Evolutionary conservation across 2,888 invertebrate species (phyloP), one percentile per base, ranked within the genome.

Genomic region (Tipula confusa): DNA sequence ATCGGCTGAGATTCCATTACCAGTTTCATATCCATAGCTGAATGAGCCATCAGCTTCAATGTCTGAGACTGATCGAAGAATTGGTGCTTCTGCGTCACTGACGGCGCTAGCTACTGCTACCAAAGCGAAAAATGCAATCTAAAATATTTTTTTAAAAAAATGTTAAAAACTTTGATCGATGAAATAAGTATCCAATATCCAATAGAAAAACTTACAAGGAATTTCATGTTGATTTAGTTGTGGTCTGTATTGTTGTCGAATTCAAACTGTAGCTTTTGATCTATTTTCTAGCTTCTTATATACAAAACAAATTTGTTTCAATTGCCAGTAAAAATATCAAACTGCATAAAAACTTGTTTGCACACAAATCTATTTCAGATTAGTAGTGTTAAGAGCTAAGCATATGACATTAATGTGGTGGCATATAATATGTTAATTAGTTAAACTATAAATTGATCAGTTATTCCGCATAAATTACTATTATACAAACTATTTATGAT

Each of bases 11-110:
- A 36, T 33, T 11, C 82, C 82, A 82, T 82, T 36, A 18, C 82
- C 82, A 36, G 82, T 82, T 82, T 82, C 82, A 33, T 82, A 82
- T 82, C 31, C 29, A 18, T 31, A 82, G 3, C 33, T 82, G 82
- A 33, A 82, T 33, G 31, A 33, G 9, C 82, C 82, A 33, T 82
- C 33, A 0, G 18, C 33, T 2, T 82, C 24, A 11, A 82, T 82
- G 33, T 82, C 82, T n/a, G 31, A 33, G 0, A 36, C 24, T 82
- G 29, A 33, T 0, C 82, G 31, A 15, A 82, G 33, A 9, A 82
- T 82, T 82, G 82, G 82, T 18, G 18, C 33, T 36, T 82, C 36
- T 3, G 43, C 43, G 15, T 81, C 31, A 29, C 29, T 31, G 15
- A 29, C 31, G 7, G 81, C 81, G 9, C 15, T 31, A 11, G 81